Conservation (phyloP, 2,113 vertebrate species). For the Aspidoscelis tigris region DNA sequence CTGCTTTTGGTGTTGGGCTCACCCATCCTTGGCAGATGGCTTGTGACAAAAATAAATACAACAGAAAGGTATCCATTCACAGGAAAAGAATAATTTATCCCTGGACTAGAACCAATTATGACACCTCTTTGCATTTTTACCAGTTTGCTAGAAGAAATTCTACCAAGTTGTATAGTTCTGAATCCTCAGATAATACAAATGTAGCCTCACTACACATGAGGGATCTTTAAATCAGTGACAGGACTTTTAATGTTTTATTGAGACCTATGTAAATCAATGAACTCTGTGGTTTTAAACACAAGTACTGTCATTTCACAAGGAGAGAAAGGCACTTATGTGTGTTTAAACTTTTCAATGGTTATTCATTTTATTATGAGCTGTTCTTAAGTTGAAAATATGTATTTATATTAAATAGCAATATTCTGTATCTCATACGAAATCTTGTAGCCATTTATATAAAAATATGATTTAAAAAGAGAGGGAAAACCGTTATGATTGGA, state of each 20-base stretch:
- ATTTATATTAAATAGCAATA: too few relatives aligned
- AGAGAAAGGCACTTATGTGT: conserved; percentile 14
- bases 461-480: too few relatives aligned
- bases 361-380: too few relatives aligned
- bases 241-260: conserved; percentile 53
- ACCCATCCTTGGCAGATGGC: too few relatives aligned
- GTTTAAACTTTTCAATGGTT: conserved; percentile 44
- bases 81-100: too few relatives aligned
- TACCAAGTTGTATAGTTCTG: conserved; percentile 43
- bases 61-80: too few relatives aligned
- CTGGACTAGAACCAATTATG: too few relatives aligned
- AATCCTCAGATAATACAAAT: conserved; percentile 32
- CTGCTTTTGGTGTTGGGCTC: too few relatives aligned
- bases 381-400: too few relatives aligned
- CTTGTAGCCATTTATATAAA: too few relatives aligned
- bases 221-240: conserved; percentile 46
- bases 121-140: neutral
- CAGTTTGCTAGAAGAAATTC: conserved; percentile 50
- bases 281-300: conserved; percentile 51
- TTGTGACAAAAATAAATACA: too few relatives aligned
- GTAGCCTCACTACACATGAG: conserved; percentile 19
- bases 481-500: too few relatives aligned
- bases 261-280: conserved; percentile 56
- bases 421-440: neutral
- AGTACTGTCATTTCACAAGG: conserved; percentile 35